These are phyloP conservation scores for Apteryx owenii DNA, from an alignment of 2,113 vertebrate species.

Conservation along the genomic window DNA sequence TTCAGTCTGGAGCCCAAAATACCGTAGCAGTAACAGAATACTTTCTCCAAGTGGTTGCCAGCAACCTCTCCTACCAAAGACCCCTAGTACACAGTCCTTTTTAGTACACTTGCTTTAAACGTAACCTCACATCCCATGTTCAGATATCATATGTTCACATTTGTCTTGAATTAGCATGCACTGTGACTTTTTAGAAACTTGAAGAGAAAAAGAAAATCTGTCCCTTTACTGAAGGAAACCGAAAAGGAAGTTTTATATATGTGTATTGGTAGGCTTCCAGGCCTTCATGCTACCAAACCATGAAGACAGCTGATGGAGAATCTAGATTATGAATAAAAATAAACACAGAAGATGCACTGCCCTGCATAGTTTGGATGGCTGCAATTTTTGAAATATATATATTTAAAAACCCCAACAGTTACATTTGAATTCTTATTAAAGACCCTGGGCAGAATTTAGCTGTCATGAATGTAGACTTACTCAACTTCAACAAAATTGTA, in stretches of 20 bases:
- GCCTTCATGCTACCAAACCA: slow-evolving; percentile 7
- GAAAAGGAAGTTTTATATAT: slow-evolving; percentile 13
- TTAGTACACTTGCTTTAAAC: slow-evolving; percentile 2
- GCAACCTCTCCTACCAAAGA: slow-evolving; percentile 8
- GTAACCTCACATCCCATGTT: neutral
- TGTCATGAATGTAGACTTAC: neutral
- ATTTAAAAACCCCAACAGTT: neutral
- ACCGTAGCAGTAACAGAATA: slow-evolving; percentile 43
- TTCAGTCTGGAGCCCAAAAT: slow-evolving; percentile 26
- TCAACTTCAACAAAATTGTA: neutral
- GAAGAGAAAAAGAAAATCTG: neutral
- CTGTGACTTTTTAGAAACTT: neutral
- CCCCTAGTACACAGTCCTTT: neutral
- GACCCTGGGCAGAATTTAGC: neutral
- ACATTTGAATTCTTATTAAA: slow-evolving; percentile 17
- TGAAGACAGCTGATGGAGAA: slow-evolving; percentile 50
- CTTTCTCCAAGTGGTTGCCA: slow-evolving; percentile 28
- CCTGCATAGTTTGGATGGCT: slow-evolving; percentile 30
- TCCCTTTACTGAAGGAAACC: neutral
- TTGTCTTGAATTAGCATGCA: slow-evolving; percentile 34
- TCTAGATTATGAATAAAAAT: slow-evolving; percentile 47
- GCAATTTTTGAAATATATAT: neutral
- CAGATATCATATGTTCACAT: neutral
- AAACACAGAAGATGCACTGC: slow-evolving; percentile 28
- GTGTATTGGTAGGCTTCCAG: slow-evolving; percentile 27